Percentiles rank a stretch among this genome's conserved stretches.
phyloP scores from a whole-genome alignment of 1,140 invertebrate genomes.

The Nilaparvata lugens region DNA sequence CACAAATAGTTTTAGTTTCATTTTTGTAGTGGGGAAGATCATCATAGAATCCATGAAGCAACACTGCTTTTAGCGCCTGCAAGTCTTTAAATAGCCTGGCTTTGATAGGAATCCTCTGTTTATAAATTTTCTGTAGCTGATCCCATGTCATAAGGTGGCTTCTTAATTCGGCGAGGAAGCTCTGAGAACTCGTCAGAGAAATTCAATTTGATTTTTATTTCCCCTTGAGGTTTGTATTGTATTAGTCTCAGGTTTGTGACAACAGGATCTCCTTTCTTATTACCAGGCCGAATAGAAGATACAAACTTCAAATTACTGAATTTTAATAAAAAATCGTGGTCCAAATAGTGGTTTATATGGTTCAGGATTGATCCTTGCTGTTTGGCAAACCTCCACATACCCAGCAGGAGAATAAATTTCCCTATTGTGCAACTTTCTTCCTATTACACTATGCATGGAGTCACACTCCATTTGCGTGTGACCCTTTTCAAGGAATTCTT shows the following conservation, averaged over 20 bases:
- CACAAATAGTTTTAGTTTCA: no score
- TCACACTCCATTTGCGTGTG: conserved; percentile 24
- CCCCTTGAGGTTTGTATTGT: conserved; percentile 17
- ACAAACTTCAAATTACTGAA: conserved; percentile 8
- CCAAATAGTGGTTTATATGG: conserved; percentile 19
- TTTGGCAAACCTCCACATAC: conserved; percentile 15
- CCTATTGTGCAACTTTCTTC: conserved; percentile 11
- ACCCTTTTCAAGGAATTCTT: conserved; percentile 29
- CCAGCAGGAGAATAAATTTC: conserved; percentile 20
- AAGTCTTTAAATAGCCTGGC: conserved; percentile 11
- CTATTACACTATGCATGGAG: background rate
- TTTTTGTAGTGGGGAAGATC: no score
- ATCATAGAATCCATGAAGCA: no score
- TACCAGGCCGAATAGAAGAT: conserved; percentile 17
- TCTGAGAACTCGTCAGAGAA: conserved; percentile 8
- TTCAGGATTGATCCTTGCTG: conserved; percentile 7
- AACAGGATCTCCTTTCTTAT: conserved; percentile 14
- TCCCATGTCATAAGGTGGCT: no score
- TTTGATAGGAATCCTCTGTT: background rate
- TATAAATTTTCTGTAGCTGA: no score
- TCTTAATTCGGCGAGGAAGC: no score
- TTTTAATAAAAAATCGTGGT: conserved; percentile 16
- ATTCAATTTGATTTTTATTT: conserved; percentile 18
- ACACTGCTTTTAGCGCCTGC: conserved; percentile 11
- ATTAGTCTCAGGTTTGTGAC: conserved; percentile 20